phyloP scores from a whole-genome alignment of 2,113 vertebrate genomes.

The Polypterus bichir region DNA sequence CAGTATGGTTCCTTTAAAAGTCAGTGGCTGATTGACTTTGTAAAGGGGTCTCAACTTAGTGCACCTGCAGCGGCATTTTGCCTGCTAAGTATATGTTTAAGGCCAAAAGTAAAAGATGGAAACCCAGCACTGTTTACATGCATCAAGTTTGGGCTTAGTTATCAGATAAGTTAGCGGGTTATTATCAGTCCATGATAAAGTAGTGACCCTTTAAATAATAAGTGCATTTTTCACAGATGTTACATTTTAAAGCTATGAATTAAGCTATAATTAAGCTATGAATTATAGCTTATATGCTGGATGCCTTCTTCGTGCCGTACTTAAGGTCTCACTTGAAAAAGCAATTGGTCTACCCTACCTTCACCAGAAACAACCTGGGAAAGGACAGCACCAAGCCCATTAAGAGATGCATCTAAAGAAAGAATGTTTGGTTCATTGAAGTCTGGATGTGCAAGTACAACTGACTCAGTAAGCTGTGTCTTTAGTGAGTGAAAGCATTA shows the following conservation, averaged over 20 bases:
- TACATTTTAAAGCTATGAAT: constrained; percentile 16
- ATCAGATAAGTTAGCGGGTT: constrained; percentile 12
- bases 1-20: constrained; percentile 8
- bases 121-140: constrained; percentile 4
- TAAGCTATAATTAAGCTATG: no score
- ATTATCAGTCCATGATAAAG: constrained; percentile 5
- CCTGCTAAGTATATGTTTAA: constrained; percentile 11
- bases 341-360: background rate
- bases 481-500: background rate
- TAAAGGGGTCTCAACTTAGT: constrained; percentile 12
- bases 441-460: background rate
- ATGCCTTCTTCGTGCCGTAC: no score
- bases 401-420: background rate
- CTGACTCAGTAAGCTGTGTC: background rate
- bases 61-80: constrained; percentile 1
- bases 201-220: constrained; percentile 11
- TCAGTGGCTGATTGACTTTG: constrained; percentile 1
- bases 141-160: constrained; percentile 10
- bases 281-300: no score
- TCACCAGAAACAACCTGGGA: background rate
- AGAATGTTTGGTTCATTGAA: background rate
- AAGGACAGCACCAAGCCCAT: no score
- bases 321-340: no score
- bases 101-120: constrained; percentile 6
- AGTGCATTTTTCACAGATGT: constrained; percentile 13